These are phyloP conservation scores for Seira musarum DNA, from an alignment of 2,888 invertebrate species.

Conservation along the genomic window DNA sequence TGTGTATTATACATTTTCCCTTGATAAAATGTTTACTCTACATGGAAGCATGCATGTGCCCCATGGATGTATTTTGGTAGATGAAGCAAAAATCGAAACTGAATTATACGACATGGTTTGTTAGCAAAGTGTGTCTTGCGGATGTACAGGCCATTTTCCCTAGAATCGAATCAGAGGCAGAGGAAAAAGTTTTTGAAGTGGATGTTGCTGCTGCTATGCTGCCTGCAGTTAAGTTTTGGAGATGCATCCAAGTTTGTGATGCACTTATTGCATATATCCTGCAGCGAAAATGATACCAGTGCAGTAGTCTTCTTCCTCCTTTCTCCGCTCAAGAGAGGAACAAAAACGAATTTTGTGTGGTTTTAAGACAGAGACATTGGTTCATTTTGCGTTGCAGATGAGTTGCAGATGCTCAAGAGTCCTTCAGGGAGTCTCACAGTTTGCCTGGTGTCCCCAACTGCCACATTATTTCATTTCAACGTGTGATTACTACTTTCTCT, in stretches of 20 bases:
- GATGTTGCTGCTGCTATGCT: too few relatives aligned
- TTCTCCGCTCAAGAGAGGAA: not conserved
- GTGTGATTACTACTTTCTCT: constrained; percentile 5
- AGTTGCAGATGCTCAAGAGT: constrained; percentile 43
- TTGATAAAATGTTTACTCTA: not conserved
- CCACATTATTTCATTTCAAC: constrained; percentile 23
- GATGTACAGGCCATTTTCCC: not conserved
- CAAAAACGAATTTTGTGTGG: not conserved
- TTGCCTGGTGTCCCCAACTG: not conserved
- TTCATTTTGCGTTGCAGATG: not conserved
- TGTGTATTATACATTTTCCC: not conserved
- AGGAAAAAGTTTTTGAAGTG: not conserved
- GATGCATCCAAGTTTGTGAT: not conserved
- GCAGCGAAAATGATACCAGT: constrained; percentile 40
- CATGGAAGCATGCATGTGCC: not conserved
- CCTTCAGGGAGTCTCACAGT: constrained; percentile 43
- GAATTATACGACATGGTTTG: not conserved
- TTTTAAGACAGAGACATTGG: not conserved
- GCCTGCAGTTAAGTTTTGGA: constrained; percentile 29
- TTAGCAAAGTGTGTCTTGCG: not conserved
- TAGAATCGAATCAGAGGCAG: not conserved
- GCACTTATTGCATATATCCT: constrained; percentile 44
- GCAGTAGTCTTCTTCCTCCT: constrained; percentile 25
- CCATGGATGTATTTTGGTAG: not conserved
- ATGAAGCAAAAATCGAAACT: not conserved